These are phyloP conservation scores for Ornithorhynchus anatinus DNA, from an alignment of 2,113 vertebrate species.

Conservation along the genomic window DNA sequence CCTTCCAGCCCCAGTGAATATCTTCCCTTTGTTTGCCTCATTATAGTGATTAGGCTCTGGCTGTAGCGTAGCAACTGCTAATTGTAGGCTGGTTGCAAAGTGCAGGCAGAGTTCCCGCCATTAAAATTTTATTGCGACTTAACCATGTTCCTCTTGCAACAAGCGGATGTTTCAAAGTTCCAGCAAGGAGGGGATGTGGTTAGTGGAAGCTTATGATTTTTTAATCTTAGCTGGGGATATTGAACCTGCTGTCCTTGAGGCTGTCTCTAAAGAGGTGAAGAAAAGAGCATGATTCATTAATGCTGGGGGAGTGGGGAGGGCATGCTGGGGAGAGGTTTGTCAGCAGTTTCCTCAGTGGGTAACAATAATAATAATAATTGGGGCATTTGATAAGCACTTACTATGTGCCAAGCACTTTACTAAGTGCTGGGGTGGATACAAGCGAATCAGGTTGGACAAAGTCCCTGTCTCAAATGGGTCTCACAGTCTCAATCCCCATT, in stretches of 20 bases:
- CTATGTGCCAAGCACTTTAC: too few relatives aligned
- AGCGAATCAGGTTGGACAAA: too few relatives aligned
- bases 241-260: conserved; percentile 53
- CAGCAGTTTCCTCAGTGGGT: not conserved
- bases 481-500: too few relatives aligned
- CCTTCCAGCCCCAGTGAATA: conserved; percentile 62
- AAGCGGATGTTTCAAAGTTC: conserved; percentile 44
- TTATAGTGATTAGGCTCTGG: conserved; percentile 47
- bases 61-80: conserved; percentile 68
- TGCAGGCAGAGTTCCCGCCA: conserved; percentile 57
- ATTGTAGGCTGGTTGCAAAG: conserved; percentile 57
- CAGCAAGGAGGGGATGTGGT: conserved; percentile 45
- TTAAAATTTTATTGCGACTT: conserved; percentile 56
- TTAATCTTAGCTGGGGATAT: conserved; percentile 44
- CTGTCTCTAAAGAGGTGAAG: conserved; percentile 36
- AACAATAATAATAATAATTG: not conserved
- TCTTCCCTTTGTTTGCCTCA: conserved; percentile 57
- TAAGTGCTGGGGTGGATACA: too few relatives aligned
- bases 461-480: too few relatives aligned
- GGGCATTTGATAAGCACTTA: too few relatives aligned
- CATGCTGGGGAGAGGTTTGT: not conserved
- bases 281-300: conserved; percentile 60
- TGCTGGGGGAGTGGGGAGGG: not conserved
- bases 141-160: conserved; percentile 37
- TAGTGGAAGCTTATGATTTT: conserved; percentile 51